Base-by-base conservation (phyloP, 2,113 vertebrate species). In the Porphyrio hochstetteri region DNA sequence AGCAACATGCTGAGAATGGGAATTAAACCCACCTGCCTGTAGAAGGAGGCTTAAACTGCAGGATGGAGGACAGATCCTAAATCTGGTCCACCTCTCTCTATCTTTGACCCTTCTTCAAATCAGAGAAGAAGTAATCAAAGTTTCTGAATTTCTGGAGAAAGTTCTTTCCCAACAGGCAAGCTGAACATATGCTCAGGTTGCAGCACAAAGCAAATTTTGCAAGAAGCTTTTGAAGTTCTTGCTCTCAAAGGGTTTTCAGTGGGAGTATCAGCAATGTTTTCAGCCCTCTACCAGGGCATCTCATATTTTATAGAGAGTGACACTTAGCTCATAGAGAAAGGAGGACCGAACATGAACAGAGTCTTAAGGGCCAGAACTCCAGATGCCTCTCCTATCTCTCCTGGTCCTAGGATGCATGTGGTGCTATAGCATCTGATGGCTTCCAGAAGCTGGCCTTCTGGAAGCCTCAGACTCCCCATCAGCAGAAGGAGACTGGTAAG, bases 161-260 rank as follows among this genome's bases (percentile, higher is more conserved):
- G 23, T 92, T 90, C 56, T 42, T 68, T 82, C 61, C 86, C 71
- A 94, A 78, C 14, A 82, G 82, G 28, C 74, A 91, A 83, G 35
- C 20, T 84, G 76, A 91, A 82, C 79, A 90, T 87, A 94, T 75
- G 87, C 28, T 88, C 86, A 89, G 40, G 64, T 55, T 95, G 83
- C 83, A 87, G 65, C 65, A 80, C 44, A 91, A 90, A 91, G 50
- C 57, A 94, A 86, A 86, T 88, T 92, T 53, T 92, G 36, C 80
- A 85, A 33, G 48, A 44, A 56, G 69, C 40, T 85, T 94, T 76
- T 69, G 13, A 93, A 92, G 63, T 82, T 42, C 67, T 87, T 67
- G 4, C 4, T 89, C 88, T 91, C 77, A n/a, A 38, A 0, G 6
- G 50, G 44, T 33, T 91, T 57, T 67, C 21, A 82, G 65, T 53